Conservation (phyloP, 2,113 vertebrate genomes). For the Rhombomys opimus region DNA sequence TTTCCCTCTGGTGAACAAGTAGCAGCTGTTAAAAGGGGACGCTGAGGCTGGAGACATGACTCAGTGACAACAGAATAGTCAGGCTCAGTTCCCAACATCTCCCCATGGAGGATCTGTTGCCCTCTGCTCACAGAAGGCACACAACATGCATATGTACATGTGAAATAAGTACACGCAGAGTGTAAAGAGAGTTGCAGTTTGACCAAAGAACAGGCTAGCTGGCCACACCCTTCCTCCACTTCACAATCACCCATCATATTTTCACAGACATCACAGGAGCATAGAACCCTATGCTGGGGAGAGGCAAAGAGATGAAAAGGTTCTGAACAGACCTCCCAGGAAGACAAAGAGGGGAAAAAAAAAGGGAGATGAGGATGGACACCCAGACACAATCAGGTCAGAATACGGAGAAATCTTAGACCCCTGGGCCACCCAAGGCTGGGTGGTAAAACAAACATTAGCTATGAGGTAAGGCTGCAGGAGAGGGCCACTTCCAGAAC, state of each 20-base stretch:
- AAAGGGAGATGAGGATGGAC: neutral
- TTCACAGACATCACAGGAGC: neutral
- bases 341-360: neutral
- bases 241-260: neutral
- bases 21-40: neutral
- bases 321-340: neutral
- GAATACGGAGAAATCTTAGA: neutral
- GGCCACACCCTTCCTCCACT: neutral
- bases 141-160: too few relatives aligned
- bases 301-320: neutral
- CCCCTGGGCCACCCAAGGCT: neutral
- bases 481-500: neutral
- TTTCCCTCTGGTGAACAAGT: neutral
- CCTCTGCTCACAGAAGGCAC: neutral
- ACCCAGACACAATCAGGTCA: neutral
- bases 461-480: neutral
- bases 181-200: neutral
- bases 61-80: neutral
- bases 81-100: neutral
- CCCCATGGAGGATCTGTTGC: neutral
- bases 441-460: neutral
- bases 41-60: neutral
- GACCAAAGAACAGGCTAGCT: slow-evolving; percentile 3
- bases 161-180: neutral
- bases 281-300: neutral